Conservation (phyloP, 2,888 invertebrate species). For the Stenodema calcarata region DNA sequence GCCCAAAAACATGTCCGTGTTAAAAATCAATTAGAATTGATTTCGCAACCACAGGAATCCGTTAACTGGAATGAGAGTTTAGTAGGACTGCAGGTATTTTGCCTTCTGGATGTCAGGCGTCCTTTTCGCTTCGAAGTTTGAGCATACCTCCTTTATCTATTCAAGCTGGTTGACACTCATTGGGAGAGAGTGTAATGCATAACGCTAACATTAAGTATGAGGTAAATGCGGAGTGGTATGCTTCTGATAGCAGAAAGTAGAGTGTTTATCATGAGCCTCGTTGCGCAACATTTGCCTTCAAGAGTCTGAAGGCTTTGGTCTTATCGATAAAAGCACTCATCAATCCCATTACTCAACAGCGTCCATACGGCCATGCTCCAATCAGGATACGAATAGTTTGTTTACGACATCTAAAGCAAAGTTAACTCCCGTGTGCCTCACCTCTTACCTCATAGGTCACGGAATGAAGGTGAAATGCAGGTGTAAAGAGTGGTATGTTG, state of each 20-base stretch:
- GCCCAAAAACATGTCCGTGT: too few species aligned
- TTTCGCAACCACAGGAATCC: too few species aligned
- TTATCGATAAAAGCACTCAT: neutral
- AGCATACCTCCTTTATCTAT: too few species aligned
- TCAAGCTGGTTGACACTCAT: too few species aligned
- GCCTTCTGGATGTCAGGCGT: too few species aligned
- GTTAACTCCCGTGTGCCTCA: neutral
- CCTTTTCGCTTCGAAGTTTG: too few species aligned
- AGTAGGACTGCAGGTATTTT: too few species aligned
- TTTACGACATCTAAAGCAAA: neutral
- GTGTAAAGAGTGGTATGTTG: neutral
- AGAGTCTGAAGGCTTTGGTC: neutral
- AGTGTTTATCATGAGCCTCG: neutral
- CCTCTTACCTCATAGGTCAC: conserved; percentile 10
- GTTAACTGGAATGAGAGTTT: too few species aligned
- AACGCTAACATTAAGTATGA: too few species aligned
- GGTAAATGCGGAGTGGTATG: too few species aligned
- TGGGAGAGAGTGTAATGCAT: too few species aligned
- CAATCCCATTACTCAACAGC: neutral
- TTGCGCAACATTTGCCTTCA: neutral
- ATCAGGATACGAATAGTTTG: neutral
- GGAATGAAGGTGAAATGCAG: neutral
- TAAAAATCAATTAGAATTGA: too few species aligned
- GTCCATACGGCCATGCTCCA: neutral
- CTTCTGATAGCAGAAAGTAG: neutral